Evolutionary conservation across 2,113 vertebrate species (phyloP).

Genomic region (Callocephalon fimbriatum): DNA sequence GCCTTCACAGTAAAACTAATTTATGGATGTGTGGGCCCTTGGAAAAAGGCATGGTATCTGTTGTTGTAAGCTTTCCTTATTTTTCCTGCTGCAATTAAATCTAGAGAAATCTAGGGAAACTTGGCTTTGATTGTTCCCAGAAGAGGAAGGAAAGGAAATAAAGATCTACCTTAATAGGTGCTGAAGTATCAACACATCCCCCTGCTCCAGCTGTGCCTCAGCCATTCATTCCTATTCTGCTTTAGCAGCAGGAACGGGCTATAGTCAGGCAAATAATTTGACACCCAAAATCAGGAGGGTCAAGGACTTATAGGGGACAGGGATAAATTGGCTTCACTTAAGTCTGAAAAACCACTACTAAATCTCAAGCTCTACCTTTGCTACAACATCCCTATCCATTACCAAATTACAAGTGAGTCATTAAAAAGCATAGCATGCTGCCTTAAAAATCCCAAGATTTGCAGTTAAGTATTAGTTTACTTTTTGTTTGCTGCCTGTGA

Average conservation of each 20-base stretch:
- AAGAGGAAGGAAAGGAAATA: neutral
- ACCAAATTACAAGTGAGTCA: neutral
- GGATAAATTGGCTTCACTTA: neutral
- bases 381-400: neutral
- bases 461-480: neutral
- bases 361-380: neutral
- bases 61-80: neutral
- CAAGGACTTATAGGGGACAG: neutral
- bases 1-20: neutral
- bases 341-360: neutral
- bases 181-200: neutral
- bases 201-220: neutral
- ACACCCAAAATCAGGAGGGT: neutral
- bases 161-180: neutral
- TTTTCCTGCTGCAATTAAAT: slow-evolving; percentile 5
- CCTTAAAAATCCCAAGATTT: neutral
- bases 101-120: neutral
- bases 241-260: neutral
- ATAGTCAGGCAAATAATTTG: neutral
- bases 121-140: neutral
- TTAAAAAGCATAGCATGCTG: neutral
- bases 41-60: neutral
- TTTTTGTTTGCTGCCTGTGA: neutral
- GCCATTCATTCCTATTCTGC: neutral
- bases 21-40: neutral